phyloP scores from a whole-genome alignment of 2,888 invertebrate genomes.

The Siphlonurus alternatus region DNA sequence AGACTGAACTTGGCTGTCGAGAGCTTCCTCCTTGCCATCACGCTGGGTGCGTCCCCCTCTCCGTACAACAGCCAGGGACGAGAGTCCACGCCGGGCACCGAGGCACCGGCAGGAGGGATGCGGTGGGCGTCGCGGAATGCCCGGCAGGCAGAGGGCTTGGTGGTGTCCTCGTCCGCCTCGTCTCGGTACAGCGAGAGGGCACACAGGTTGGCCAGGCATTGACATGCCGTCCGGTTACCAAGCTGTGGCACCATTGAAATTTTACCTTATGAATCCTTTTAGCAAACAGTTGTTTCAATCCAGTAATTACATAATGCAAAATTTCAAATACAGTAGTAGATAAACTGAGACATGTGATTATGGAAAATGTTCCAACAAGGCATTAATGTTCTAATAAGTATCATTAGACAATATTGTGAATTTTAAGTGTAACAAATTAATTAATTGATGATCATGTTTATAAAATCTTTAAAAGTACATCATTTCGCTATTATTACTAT shows the following conservation, averaged over 20 bases:
- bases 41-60: constrained; percentile 28
- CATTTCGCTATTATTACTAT: no score
- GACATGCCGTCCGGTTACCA: constrained; percentile 37
- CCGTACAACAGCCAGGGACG: constrained; percentile 31
- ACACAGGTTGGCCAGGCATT: constrained; percentile 50
- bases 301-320: constrained; percentile 5
- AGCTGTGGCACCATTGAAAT: no score
- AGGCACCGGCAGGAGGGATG: constrained; percentile 15
- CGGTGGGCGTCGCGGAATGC: constrained; percentile 21
- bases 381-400: no score
- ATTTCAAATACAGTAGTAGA: constrained; percentile 8
- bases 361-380: no score
- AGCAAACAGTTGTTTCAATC: neutral
- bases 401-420: no score
- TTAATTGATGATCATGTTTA: no score
- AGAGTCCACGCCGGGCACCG: constrained; percentile 13
- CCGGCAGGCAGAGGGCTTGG: constrained; percentile 25
- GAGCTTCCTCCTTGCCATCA: constrained; percentile 28
- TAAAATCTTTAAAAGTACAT: no score
- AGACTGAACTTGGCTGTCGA: constrained; percentile 27
- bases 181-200: constrained; percentile 32
- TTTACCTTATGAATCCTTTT: constrained; percentile 6
- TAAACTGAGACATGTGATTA: no score
- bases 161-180: constrained; percentile 18
- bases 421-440: no score